A percentile compares a stretch with the other conserved stretches of the same genome.
These are phyloP conservation scores for Protosalanx chinensis DNA, from an alignment of 2,797 vertebrate species.

Conservation along the genomic window DNA sequence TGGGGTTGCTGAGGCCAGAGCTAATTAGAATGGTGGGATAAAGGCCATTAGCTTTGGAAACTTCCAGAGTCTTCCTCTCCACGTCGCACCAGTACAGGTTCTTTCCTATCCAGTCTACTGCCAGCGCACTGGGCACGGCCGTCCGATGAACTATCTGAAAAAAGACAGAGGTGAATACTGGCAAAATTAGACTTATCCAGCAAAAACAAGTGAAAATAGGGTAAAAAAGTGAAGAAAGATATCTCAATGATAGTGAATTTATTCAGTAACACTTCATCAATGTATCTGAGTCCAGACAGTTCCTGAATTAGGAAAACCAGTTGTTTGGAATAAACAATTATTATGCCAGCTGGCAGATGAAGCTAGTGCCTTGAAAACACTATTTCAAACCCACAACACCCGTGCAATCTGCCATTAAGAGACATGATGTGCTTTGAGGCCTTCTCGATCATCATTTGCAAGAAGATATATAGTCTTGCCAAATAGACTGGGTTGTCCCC, in stretches of 20 bases:
- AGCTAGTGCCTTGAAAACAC: slow-evolving; percentile 37
- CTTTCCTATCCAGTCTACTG: slow-evolving; percentile 98
- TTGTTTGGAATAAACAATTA: slow-evolving; percentile 43
- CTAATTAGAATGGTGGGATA: slow-evolving; percentile 91
- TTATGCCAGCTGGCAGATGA: slow-evolving; percentile 58
- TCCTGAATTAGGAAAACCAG: slow-evolving; percentile 31
- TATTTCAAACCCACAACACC: slow-evolving; percentile 38
- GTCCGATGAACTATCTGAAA: slow-evolving; percentile 90
- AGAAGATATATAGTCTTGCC: slow-evolving; percentile 46
- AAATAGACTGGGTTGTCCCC: slow-evolving; percentile 36
- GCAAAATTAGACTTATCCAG: background rate
- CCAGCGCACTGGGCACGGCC: slow-evolving; percentile 90
- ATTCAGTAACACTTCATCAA: slow-evolving; percentile 29
- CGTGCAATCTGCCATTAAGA: slow-evolving; percentile 52
- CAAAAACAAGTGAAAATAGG: slow-evolving; percentile 12
- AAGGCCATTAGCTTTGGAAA: slow-evolving; percentile 93
- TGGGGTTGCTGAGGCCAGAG: slow-evolving; percentile 87
- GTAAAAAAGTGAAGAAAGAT: slow-evolving; percentile 1
- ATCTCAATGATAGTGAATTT: slow-evolving; percentile 17
- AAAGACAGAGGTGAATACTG: background rate
- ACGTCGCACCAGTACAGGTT: slow-evolving; percentile 98
- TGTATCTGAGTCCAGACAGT: slow-evolving; percentile 23
- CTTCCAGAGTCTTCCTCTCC: slow-evolving; percentile 92
- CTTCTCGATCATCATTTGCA: slow-evolving; percentile 50
- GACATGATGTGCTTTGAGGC: slow-evolving; percentile 55